Base-by-base conservation (phyloP, 92 coral and sea anemone genomes). In the Bergia sp. region DNA sequence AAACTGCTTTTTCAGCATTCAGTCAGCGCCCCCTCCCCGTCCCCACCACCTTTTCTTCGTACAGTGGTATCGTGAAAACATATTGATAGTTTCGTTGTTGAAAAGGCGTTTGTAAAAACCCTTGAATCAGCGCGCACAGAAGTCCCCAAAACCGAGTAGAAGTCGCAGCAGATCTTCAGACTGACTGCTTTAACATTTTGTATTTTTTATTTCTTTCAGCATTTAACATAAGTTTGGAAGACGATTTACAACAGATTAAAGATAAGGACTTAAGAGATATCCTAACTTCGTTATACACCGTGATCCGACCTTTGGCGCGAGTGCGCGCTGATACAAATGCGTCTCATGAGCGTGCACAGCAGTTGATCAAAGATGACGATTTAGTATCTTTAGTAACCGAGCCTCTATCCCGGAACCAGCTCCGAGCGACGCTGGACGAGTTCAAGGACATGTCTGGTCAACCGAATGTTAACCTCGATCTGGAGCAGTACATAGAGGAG, bases 401-500 rank as follows among this genome's bases (percentile, higher is more conserved):
- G 61, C 95, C 93, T 55, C 79, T 93, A 61, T 84, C 93, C 16
- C 91, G 95, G 76, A 94, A 94, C 76, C 97, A 94, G 67, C 89
- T 93, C 10, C 92, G 88, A 73, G 95, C 94, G 73, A 93, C 94
- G 1, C 84, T 94, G 29, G 91, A 81, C 65, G 92, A 89, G 40
- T 92, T 86, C 66, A 88, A 76, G 36, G 72, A 82, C 36, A 75
- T 89, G 47, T 79, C 87, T 69, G 87, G 87, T 45, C 87, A 67
- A 75, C 87, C 87, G 2, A 84, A 84, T 5, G 13, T 84, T 1
- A 84, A 84, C 16, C 77, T 84, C 23, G 87, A 84, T 71, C 67
- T 84, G 38, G 44, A 45, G 43, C 45, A 42, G 87, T 84, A 84
- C 29, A 84, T 84, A 21, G 79, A 84, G 7, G 78, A 84, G 44